Base-by-base conservation (phyloP, 2,888 invertebrate genomes). In the Heliconius charithonia region DNA sequence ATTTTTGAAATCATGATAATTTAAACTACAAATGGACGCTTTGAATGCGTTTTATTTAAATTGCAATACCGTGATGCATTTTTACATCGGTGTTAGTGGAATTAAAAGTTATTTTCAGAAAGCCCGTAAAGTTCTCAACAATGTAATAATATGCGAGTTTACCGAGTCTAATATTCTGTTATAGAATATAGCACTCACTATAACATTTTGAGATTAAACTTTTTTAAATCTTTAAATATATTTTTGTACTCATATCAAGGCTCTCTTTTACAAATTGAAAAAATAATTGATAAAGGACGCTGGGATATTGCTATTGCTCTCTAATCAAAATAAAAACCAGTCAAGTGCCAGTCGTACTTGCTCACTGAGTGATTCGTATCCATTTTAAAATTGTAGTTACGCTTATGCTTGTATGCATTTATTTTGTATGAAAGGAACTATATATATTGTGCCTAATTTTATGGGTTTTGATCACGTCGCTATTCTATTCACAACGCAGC, bases 21-120 rank as follows among this genome's bases (percentile, higher is more conserved):
- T n/a, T 59, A 56, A 59, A 59, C 29, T 37, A 59, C 37, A 62
- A 73, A 73, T 73, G 62, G 62, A 71, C 29, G 71, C 27, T 73
- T 62, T 73, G 37, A 73, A 73, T 37, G 37, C 59, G 37, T 62
- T 73, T 62, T 73, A 74, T 74, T 65, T 74, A 45, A 74, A 74
- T 63, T 63, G 62, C 74, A 63, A 63, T 63, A 63, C 41, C 37
- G 19, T 62, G 74, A 73, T 73, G 73, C 59, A 62, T 73, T 74
- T 63, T 72, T 72, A 45, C 74, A 41, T 62, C 2, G 73, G 63
- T 62, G 73, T 74, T 74, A 74, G 63, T 41, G 25, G 27, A 37
- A 74, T 74, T 63, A 74, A 74, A 74, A 37, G 41, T 74, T 74
- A 37, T 27, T 62, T 74, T 74, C 37, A 63, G 59, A 56, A 25